Conservation (phyloP, 2,797 vertebrate species). For the Artibeus lituratus region DNA sequence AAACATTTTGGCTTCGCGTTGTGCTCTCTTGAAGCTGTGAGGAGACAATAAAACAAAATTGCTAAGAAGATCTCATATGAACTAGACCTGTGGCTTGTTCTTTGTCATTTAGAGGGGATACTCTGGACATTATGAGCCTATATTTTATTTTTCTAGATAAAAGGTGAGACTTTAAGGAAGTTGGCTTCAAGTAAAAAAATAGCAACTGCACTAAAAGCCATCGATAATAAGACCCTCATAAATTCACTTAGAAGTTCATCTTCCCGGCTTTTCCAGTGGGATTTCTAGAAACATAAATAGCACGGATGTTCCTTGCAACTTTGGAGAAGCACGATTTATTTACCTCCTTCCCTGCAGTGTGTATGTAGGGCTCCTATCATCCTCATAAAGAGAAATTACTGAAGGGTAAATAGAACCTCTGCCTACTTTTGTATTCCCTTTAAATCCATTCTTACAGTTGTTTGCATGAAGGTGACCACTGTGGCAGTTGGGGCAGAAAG, state of each 20-base stretch:
- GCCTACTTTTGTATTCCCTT: neutral
- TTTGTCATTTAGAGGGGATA: neutral
- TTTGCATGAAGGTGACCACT: neutral
- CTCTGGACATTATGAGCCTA: neutral
- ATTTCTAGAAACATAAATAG: neutral
- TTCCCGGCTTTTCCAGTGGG: neutral
- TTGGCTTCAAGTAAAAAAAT: neutral
- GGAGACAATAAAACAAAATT: constrained; percentile 18
- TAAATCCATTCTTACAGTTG: neutral
- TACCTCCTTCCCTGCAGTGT: neutral
- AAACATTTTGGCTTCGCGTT: neutral
- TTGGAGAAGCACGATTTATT: neutral
- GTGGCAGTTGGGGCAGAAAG: neutral
- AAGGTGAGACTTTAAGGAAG: constrained; percentile 3
- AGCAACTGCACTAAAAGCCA: neutral
- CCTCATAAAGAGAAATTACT: neutral
- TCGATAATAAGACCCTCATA: neutral
- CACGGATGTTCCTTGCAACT: neutral
- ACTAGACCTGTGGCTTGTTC: neutral
- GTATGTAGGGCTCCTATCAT: too few species aligned
- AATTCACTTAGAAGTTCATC: constrained; percentile 13
- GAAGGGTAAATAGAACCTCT: neutral
- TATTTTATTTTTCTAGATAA: constrained; percentile 47
- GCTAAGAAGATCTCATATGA: neutral
- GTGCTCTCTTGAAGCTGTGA: neutral